These are phyloP conservation scores for Gastrophryne carolinensis DNA, from an alignment of 2,797 vertebrate species.

Conservation along the genomic window DNA sequence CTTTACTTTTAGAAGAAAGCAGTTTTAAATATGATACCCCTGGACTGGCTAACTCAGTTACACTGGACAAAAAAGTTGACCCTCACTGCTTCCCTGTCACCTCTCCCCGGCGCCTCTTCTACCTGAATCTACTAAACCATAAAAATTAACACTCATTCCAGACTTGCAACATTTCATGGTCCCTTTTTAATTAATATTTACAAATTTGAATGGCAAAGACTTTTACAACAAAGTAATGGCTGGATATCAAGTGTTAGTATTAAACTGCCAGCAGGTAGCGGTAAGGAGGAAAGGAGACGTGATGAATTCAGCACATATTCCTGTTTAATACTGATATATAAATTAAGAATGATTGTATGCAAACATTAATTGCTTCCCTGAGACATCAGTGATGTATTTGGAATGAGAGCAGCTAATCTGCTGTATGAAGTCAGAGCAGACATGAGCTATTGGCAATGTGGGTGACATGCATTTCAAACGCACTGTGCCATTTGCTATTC, in stretches of 20 bases:
- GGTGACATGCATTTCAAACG: constrained; percentile 27
- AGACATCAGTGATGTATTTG: constrained; percentile 50
- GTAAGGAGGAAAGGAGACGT: background rate
- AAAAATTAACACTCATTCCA: too few species aligned
- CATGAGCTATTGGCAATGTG: constrained; percentile 34
- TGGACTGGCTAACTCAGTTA: too few species aligned
- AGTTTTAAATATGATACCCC: too few species aligned
- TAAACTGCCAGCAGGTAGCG: constrained; percentile 14
- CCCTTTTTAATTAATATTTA: constrained; percentile 23
- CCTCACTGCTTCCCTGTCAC: too few species aligned
- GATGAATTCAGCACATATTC: constrained; percentile 33
- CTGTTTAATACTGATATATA: constrained; percentile 45
- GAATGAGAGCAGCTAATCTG: constrained; percentile 42
- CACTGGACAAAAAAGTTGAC: too few species aligned
- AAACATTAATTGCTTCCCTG: constrained; percentile 49
- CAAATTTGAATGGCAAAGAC: constrained; percentile 1
- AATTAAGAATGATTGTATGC: constrained; percentile 44
- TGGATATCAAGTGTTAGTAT: background rate
- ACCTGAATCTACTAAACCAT: too few species aligned
- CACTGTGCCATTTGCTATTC: constrained; percentile 30
- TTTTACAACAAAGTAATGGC: constrained; percentile 14
- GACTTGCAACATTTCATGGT: too few species aligned
- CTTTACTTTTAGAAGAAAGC: too few species aligned
- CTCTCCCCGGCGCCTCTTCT: too few species aligned
- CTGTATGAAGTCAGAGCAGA: constrained; percentile 5